Base-by-base conservation (phyloP, 2,113 vertebrate genomes). In the Charina bottae region DNA sequence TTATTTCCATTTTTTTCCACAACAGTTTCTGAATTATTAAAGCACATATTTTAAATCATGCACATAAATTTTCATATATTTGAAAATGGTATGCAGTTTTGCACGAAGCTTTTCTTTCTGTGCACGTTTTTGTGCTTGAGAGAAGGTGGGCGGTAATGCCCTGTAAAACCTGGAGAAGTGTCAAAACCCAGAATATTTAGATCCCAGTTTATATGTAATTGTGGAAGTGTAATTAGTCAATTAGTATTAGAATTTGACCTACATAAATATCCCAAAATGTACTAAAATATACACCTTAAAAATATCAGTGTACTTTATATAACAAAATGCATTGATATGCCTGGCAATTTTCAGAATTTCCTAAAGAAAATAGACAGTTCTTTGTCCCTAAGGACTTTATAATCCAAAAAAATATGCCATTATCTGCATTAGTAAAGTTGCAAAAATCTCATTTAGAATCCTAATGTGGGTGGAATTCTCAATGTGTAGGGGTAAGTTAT, bases 281-380 rank as follows among this genome's bases (percentile, higher is more conserved):
- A 78, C 68, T 89, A 78, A 89, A 78, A 78, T 54, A 19, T 78
- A 72, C 53, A 89, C 59, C 64, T 88, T 55, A 72, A 55, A 72
- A 58, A 37, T 49, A 64, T n/a, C 13, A 53, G 17, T 89, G 62
- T 53, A 49, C 21, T 54, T 46, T 10, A 58, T 89, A 56, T 33
- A 55, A 24, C 23, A 49, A 78, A 54, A 24, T 68, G 21, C 53
- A 78, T 56, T 23, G 21, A 54, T 78, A 49, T 89, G 26, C n/a
- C 24, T 60, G 33, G 56, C 58, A 49, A 59, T 46, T 55, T 56
- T 53, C 64, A 89, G 53, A 72, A 28, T 89, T 78, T 26, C 49
- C 33, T 37, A 89, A 37, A 6, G n/a, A 89, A 55, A 78, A 24
- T 12, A n/a, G 28, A 55, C 21, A 89, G 64, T 60, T 68, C 8